Base-by-base conservation (phyloP, 1,140 invertebrate species). In the Trichonephila clavipes region DNA sequence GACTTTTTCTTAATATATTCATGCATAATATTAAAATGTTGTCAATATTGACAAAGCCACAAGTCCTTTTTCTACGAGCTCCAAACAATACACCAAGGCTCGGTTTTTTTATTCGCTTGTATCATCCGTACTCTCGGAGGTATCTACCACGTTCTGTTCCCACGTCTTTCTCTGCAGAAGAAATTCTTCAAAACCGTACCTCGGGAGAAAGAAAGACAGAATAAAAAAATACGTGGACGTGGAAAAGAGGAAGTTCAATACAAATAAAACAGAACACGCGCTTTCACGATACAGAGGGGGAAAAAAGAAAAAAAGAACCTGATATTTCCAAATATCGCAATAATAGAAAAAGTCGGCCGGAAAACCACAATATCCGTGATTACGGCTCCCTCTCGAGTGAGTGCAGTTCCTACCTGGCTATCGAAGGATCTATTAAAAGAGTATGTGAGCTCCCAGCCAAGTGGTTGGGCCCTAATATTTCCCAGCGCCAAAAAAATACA, bases 291-390 rank as follows among this genome's bases (percentile, higher is more conserved):
- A 28, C 24, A 77, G 16, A 72, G 24, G 24, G 28, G 69, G 14
- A 18, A 34, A 77, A 77, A 14, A 77, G 28, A 7, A 24, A 69
- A 24, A 24, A 34, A 28, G 19, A 40, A 14, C 18, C 28, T 24
- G 19, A 28, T 21, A 83, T n/a, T 12, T 44, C 40, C 19, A 58
- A 12, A 59, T 19, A 24, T 64, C 18, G 40, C 62, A 28, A 28
- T 10, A 62, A 64, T 12, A 59, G 34, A 87, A 34, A 87, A 62
- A 87, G 40, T 51, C 21, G 10, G 28, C 85, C 85, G 85, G 85
- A 87, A 87, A 87, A 34, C 85, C 85, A 87, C 85, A 87, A 87
- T 87, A 87, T 87, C 85, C 61, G 34, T 87, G 85, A 87, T 87
- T 87, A 58, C 85, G 58, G 85, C 28, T 64, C 85, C 61, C 61